A percentile compares a stretch with the other conserved stretches of the same genome.
These are phyloP conservation scores for Stichodactyla mertensii DNA, from an alignment of 64 coral and sea anemone species.

Conservation along the genomic window DNA sequence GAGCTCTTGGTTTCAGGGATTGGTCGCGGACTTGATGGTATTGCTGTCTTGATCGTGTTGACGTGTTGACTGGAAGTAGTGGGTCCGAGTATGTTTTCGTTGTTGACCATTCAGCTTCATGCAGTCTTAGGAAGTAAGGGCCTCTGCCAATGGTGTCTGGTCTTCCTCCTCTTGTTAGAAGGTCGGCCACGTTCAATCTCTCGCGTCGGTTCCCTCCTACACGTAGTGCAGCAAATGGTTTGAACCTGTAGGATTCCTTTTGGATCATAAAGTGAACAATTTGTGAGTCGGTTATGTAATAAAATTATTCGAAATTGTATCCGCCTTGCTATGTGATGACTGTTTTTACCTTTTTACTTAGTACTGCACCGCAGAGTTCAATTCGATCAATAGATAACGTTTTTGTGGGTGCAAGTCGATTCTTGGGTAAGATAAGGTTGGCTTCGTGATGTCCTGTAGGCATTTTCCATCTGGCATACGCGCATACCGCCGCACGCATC, in stretches of 20 bases:
- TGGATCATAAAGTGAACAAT: slow-evolving; percentile 16
- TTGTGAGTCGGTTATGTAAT: slow-evolving; percentile 14
- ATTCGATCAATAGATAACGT: not conserved
- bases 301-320: slow-evolving; percentile 4
- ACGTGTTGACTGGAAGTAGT: not conserved
- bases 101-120: slow-evolving; percentile 28
- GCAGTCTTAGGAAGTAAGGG: slow-evolving; percentile 33
- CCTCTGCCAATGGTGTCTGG: not conserved
- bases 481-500: slow-evolving; percentile 34
- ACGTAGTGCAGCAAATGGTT: slow-evolving; percentile 28
- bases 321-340: not conserved
- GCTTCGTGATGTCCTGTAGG: not conserved
- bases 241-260: slow-evolving; percentile 5
- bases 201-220: not conserved
- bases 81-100: not conserved
- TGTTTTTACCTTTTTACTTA: not conserved
- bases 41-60: not conserved
- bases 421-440: slow-evolving; percentile 19
- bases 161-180: too few species aligned
- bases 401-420: slow-evolving; percentile 34
- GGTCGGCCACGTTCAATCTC: not conserved
- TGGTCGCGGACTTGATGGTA: not conserved
- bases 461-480: slow-evolving; percentile 21
- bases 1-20: not conserved
- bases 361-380: too few species aligned